These are phyloP conservation scores for Dioctria linearis DNA, from an alignment of 2,888 invertebrate genomes.

Conservation along the genomic window DNA sequence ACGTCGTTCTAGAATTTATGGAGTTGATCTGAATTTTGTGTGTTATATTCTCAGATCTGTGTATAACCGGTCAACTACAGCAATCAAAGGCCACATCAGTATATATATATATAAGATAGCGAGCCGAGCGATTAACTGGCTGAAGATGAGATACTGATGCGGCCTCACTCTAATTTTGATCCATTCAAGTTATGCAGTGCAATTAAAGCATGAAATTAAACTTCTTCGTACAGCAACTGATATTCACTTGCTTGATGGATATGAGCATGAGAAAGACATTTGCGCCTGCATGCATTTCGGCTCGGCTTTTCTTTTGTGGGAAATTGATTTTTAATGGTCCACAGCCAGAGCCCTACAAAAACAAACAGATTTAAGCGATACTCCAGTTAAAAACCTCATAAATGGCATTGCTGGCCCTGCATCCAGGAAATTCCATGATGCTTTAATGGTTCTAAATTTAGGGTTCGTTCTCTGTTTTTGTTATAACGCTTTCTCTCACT, in stretches of 20 bases:
- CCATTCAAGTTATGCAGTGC: slow-evolving; percentile 17
- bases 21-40: slow-evolving; percentile 25
- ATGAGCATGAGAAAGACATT: slow-evolving; percentile 18
- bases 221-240: slow-evolving; percentile 31
- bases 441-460: slow-evolving; percentile 36
- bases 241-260: slow-evolving; percentile 26
- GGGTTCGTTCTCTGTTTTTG: not conserved
- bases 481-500: too few relatives aligned
- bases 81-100: not conserved
- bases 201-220: slow-evolving; percentile 46
- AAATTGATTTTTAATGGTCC: slow-evolving; percentile 46
- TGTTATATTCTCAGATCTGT: slow-evolving; percentile 7
- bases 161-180: slow-evolving; percentile 28
- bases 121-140: not conserved
- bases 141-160: slow-evolving; percentile 11
- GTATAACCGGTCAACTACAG: not conserved
- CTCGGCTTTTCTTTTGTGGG: not conserved
- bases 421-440: not conserved
- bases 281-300: not conserved
- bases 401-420: slow-evolving; percentile 13
- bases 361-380: slow-evolving; percentile 30
- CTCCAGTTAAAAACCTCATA: slow-evolving; percentile 13
- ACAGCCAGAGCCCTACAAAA: slow-evolving; percentile 8
- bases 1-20: slow-evolving; percentile 42
- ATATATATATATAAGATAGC: slow-evolving; percentile 3